phyloP scores from a whole-genome alignment of 2,888 invertebrate genomes.

The Mythimna pallens region DNA sequence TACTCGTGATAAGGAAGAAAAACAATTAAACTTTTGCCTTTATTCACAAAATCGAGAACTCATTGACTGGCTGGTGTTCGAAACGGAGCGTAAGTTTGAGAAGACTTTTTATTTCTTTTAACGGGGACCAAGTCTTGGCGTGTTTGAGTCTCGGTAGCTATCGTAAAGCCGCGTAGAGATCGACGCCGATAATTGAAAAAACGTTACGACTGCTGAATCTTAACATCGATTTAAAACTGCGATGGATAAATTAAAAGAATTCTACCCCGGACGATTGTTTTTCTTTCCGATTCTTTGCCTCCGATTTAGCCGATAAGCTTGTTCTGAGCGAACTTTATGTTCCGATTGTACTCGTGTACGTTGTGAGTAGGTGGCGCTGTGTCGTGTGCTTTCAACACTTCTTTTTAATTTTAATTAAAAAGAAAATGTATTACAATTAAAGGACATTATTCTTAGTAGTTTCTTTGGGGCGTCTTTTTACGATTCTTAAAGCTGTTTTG shows the following conservation, averaged over 20 bases:
- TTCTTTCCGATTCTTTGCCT: conserved; percentile 80
- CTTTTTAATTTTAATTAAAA: conserved; percentile 77
- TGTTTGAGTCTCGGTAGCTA: conserved; percentile 83
- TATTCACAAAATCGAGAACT: conserved; percentile 61
- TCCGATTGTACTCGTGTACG: conserved; percentile 78
- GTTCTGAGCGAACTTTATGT: conserved; percentile 86
- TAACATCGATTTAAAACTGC: conserved; percentile 89
- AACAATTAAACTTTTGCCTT: conserved; percentile 47
- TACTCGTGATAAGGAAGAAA: conserved; percentile 39
- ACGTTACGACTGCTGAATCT: conserved; percentile 86
- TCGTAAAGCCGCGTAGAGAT: conserved; percentile 85
- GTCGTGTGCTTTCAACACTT: conserved; percentile 72
- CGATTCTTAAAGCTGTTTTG: conserved; percentile 4
- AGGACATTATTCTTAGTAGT: conserved; percentile 58
- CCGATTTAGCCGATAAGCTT: conserved; percentile 84
- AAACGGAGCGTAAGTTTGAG: conserved; percentile 70
- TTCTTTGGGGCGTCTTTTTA: conserved; percentile 38
- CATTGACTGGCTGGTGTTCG: conserved; percentile 67
- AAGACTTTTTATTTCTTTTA: conserved; percentile 67
- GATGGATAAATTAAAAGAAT: conserved; percentile 89
- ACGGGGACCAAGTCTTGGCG: conserved; percentile 70
- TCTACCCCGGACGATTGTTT: conserved; percentile 82
- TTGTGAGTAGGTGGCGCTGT: conserved; percentile 80
- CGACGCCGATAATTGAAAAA: conserved; percentile 87
- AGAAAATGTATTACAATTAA: conserved; percentile 68